Base-by-base conservation (phyloP, 2,888 invertebrate genomes). In the Phymatocera aterrima region DNA sequence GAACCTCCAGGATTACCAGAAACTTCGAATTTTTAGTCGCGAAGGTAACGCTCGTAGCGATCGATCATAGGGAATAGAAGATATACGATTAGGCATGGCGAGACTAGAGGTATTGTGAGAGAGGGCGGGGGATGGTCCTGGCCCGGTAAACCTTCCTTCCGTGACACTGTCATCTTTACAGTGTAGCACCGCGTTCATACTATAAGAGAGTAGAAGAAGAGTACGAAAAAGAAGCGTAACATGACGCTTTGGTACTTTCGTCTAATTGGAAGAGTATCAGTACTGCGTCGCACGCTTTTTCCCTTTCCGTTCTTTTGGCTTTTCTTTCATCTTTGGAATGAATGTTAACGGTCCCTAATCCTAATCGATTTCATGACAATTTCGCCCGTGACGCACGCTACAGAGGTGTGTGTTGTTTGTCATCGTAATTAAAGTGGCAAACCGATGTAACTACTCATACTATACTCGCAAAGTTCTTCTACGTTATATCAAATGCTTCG, bases 91-190 rank as follows among this genome's bases (percentile, higher is more conserved):
- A 64, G 18, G 34, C 2, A 34, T 21, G 15, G 15, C 3, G 28
- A 8, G 8, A 28, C 3, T 8, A 24, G 28, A 28, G 57, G 57
- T 28, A 40, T 5, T 57, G 21, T 24, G 10, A 15, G 46, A 3
- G 15, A 28, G 57, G 24, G 12, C 28, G 57, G 28, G 57, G 57
- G 57, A 57, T 57, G 24, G 34, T 31, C 61, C 34, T 46, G 68
- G 46, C 68, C 68, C 68, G 68, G 46, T 68, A 68, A 68, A 12
- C 68, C 15, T 43, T 46, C 46, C 24, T 68, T 43, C 43, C 68
- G 68, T 68, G 46, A 68, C 68, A 15, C 12, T 18, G 31, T 51
- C 46, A 43, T 8, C 43, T 18, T 18, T 37, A 5, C 34, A 64
- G 10, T n/a, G 34, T 28, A 61, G 61, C 12, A 61, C 61, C 31